Base-by-base conservation (phyloP, 2,797 vertebrate species). In the Spatula clypeata region DNA sequence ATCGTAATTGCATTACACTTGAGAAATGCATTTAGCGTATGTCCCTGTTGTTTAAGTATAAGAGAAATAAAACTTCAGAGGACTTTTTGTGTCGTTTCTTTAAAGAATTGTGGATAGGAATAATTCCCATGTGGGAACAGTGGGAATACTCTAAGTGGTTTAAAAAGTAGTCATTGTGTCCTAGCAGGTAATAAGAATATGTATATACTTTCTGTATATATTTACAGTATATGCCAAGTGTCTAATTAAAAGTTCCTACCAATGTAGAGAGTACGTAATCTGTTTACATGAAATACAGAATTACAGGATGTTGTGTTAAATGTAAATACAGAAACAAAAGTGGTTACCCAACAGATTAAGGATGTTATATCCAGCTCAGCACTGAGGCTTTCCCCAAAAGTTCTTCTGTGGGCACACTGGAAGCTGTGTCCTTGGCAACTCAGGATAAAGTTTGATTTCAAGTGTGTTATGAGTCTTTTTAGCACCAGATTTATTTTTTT, bases 401-500 rank as follows among this genome's bases (percentile, higher is more conserved):
- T 18, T 34, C 20, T 89, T 75, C 31, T 64, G 29, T 0, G 1
- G 21, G 16, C 34, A 72, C 67, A 44, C 3, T 60, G 38, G 8
- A 62, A 79, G 32, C 15, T 45, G 54, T 17, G 64, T 27, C 27
- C 80, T 64, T 40, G 62, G 17, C 12, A 42, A 44, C 23, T 11
- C 15, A 19, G 24, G 44, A 26, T 77, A 34, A 69, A 60, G 27
- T 60, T 75, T 57, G 29, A 53, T 8, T 11, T 85, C 36, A 57
- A 58, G 11, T 69, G 36, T 67, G 6, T 38, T 38, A 15, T 0
- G 0, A n/a, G 6, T 5, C 6, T n/a, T 65, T 53, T 72, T 45
- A 69, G 7, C 23, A 36, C 19, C 23, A 53, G 9, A 4, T 65
- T 61, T 57, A 40, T 79, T 20, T 0, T 18, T 91, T 75, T 54